phyloP scores from a whole-genome alignment of 1,140 invertebrate species.

The Pissodes strobi region DNA sequence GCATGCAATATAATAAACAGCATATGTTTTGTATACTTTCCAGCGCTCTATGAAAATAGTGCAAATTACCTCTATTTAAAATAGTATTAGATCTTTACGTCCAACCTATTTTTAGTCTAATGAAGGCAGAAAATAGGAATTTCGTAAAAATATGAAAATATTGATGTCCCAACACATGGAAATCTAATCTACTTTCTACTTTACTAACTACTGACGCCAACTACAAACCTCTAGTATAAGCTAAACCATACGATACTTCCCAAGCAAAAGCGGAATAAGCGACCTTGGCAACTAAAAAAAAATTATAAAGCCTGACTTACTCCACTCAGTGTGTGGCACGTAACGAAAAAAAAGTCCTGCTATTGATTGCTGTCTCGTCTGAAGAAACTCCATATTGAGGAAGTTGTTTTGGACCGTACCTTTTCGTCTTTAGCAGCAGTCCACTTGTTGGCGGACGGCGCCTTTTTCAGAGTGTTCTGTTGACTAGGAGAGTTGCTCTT shows the following conservation, averaged over 20 bases:
- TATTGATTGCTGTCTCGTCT: slow-evolving; percentile 59
- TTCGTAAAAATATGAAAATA: too few species aligned
- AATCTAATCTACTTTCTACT: too few species aligned
- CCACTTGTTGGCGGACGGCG: slow-evolving; percentile 35
- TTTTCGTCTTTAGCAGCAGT: slow-evolving; percentile 54
- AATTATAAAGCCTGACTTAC: slow-evolving; percentile 52
- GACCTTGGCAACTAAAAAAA: slow-evolving; percentile 38
- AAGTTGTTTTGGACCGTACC: slow-evolving; percentile 68
- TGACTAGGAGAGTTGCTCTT: slow-evolving; percentile 31
- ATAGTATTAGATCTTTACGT: too few species aligned
- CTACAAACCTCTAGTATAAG: too few species aligned
- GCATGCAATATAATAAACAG: too few species aligned
- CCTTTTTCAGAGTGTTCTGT: slow-evolving; percentile 33
- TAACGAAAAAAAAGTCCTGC: slow-evolving; percentile 47
- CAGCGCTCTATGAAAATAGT: too few species aligned
- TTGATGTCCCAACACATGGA: too few species aligned
- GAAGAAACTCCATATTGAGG: slow-evolving; percentile 70
- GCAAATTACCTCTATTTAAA: too few species aligned
- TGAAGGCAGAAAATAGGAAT: too few species aligned
- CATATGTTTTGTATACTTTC: too few species aligned
- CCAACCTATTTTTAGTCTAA: too few species aligned
- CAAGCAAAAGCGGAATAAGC: slow-evolving; percentile 43
- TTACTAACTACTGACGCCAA: too few species aligned
- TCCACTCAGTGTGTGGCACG: slow-evolving; percentile 26
- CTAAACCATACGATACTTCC: neutral